A percentile compares a stretch with the other conserved stretches of the same genome.
Conservation (phyloP, 2,888 invertebrate genomes). For the Bombyx huttoni region DNA sequence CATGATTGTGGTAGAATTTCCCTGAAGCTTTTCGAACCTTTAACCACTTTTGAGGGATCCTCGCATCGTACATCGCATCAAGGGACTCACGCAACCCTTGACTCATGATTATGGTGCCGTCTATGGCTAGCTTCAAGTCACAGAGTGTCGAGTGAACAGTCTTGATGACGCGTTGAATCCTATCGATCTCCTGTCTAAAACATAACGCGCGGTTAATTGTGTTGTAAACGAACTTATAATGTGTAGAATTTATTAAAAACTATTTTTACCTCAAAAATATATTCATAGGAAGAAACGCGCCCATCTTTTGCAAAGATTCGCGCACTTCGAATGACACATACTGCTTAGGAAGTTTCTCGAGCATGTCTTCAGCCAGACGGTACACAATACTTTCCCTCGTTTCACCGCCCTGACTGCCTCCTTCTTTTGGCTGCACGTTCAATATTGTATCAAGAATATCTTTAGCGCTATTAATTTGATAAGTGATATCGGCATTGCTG, state of each 20-base stretch:
- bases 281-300: conserved; percentile 93
- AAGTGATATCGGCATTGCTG: conserved; percentile 96
- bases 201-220: too few relatives aligned
- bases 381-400: conserved; percentile 94
- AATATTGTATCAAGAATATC: conserved; percentile 94
- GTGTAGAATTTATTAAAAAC: not conserved
- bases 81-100: conserved; percentile 88
- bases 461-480: conserved; percentile 96
- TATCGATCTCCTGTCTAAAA: conserved; percentile 78
- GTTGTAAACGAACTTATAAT: too few relatives aligned
- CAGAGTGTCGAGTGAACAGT: conserved; percentile 84
- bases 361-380: conserved; percentile 93
- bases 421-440: conserved; percentile 97
- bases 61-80: conserved; percentile 97
- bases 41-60: conserved; percentile 92
- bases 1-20: too few relatives aligned
- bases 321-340: conserved; percentile 92
- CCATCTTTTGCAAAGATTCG: conserved; percentile 92
- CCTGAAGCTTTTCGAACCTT: conserved; percentile 69
- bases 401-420: conserved; percentile 91
- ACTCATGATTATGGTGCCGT: conserved; percentile 98
- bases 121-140: conserved; percentile 94
- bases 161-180: conserved; percentile 90
- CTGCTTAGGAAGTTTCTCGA: conserved; percentile 81
- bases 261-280: conserved; percentile 82